A percentile compares a stretch with the other conserved stretches of the same genome.
Conservation (phyloP, 2,113 vertebrate species). For the Bos indicus region DNA sequence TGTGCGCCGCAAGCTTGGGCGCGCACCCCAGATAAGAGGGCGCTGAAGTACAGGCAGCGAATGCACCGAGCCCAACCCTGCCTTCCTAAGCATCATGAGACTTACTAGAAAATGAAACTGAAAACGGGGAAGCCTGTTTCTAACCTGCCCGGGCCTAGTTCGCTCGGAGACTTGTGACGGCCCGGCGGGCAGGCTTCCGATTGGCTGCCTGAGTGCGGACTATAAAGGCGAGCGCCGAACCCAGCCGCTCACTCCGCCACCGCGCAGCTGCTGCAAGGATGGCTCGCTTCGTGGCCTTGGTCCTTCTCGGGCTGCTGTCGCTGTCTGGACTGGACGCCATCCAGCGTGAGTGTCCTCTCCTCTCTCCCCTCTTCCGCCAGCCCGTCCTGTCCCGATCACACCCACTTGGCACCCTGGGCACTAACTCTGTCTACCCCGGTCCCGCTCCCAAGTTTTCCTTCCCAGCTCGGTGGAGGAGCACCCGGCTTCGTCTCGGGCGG, state of each 20-base stretch:
- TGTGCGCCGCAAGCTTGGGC: neutral
- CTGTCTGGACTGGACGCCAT: neutral
- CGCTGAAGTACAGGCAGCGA: neutral
- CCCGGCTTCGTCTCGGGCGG: neutral
- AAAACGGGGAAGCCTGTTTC: neutral
- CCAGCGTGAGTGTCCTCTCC: neutral
- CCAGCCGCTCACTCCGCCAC: rapidly evolving
- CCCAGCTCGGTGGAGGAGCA: rapidly evolving
- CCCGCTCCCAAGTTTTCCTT: neutral
- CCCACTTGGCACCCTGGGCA: neutral
- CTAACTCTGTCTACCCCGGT: too few species aligned
- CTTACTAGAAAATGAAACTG: conserved; percentile 58
- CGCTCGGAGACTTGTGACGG: conserved; percentile 47
- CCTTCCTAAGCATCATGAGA: neutral
- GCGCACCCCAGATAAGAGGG: too few species aligned
- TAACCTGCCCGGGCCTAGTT: neutral
- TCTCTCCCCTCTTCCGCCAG: rapidly evolving
- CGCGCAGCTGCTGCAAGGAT: rapidly evolving
- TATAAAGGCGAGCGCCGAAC: neutral
- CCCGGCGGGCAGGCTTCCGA: neutral
- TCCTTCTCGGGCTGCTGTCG: neutral
- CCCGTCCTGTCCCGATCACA: neutral
- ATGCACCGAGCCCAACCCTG: neutral
- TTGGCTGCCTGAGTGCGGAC: rapidly evolving
- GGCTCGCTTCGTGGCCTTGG: rapidly evolving